phyloP scores from a whole-genome alignment of 1,140 invertebrate species.

The Lerema accius region DNA sequence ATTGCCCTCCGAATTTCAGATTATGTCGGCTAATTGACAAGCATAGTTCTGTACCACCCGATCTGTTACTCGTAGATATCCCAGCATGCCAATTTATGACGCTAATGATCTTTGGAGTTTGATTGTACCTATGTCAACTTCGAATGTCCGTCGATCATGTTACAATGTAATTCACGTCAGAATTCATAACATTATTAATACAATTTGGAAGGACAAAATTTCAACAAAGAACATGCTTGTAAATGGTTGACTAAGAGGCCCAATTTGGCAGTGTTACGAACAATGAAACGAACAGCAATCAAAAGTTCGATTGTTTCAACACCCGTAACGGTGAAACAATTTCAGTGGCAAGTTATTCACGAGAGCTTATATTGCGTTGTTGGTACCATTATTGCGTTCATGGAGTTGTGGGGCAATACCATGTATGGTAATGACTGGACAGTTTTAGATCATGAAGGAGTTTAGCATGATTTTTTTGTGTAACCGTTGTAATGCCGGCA shows the following conservation, averaged over 20 bases:
- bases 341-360: conserved; percentile 29
- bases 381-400: conserved; percentile 33
- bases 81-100: too few species aligned
- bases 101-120: too few species aligned
- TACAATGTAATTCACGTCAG: too few species aligned
- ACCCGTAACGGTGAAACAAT: conserved; percentile 18
- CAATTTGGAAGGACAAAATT: too few species aligned
- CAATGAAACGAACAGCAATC: conserved; percentile 32
- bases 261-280: conserved; percentile 11
- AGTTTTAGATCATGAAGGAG: background rate
- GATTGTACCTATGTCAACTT: too few species aligned
- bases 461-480: background rate
- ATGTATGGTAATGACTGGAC: background rate
- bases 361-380: conserved; percentile 37
- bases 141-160: too few species aligned
- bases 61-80: too few species aligned
- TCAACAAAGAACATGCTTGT: conserved; percentile 4
- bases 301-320: conserved; percentile 38
- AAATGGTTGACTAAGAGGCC: conserved; percentile 20
- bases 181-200: too few species aligned
- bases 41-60: too few species aligned
- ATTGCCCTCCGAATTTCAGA: too few species aligned
- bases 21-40: too few species aligned
- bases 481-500: background rate
- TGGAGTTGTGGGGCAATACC: background rate